Evolutionary conservation across 2,888 invertebrate genomes (phyloP), one percentile per base, ranked within the genome.

Genomic region (Drosophila vallismaia): DNA sequence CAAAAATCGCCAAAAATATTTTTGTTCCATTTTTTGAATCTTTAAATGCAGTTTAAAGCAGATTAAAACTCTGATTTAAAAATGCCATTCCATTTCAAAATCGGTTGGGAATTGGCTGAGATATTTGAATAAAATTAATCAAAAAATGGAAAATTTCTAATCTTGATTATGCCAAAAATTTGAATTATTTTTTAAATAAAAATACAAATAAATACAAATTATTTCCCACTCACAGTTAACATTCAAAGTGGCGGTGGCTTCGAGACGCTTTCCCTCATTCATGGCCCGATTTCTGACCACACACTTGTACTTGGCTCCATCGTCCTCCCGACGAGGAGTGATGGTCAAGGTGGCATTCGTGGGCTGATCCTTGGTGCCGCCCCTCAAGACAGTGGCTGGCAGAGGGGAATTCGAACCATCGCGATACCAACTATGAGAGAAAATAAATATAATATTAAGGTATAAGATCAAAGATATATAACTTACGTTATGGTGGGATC

Each of bases 201-300:
- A n/a, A n/a, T n/a, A n/a, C n/a, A n/a, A n/a, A n/a, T n/a, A n/a
- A 14, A n/a, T 4, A 28, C 1, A 9, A 24, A n/a, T n/a, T 10
- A 6, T 19, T 6, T 1, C 26, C 28, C 76, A 95, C 96, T 96
- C 92, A 97, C 97, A 98, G 92, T 97, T 97, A 74, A 98, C 97
- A 91, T 95, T 96, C 63, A 98, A 93, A 26, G 95, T 94, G 71
- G 97, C 95, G 10, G 94, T 94, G 12, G 96, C 94, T 84, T 96
- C 96, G 74, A 97, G 92, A 79, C 96, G 96, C 64, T 95, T 94
- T 44, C 95, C 95, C 66, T 95, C 95, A 0, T 95, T 94, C 94
- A 98, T 95, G 75, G 97, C 98, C 49, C 97, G 93, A 92, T 98
- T 98, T 93, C 96, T 95, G 54, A 98, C 97, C 74, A 96, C 95